Evolutionary conservation across 2,113 vertebrate species (phyloP).

Genomic region (Hiodon alosoides): DNA sequence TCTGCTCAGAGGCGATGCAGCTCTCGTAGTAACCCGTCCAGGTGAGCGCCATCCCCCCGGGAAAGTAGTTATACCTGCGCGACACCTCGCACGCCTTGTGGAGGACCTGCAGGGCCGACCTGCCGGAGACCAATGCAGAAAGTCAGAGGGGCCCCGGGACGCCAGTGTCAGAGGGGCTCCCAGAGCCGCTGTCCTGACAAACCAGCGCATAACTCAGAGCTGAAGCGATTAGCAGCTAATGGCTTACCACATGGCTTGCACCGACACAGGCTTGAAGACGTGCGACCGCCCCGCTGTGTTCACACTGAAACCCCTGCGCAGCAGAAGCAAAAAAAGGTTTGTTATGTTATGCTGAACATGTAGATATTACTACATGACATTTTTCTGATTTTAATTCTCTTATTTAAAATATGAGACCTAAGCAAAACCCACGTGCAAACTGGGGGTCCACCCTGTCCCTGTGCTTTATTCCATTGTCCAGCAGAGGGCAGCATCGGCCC

Average conservation of each 20-base stretch:
- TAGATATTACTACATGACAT: not conserved
- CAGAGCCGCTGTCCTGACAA: no score
- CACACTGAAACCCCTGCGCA: constrained; percentile 73
- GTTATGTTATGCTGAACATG: not conserved
- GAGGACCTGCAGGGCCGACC: constrained; percentile 95
- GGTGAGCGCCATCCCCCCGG: constrained; percentile 79
- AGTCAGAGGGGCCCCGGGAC: not conserved
- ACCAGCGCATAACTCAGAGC: no score
- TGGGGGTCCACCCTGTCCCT: no score
- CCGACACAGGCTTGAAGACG: constrained; percentile 96
- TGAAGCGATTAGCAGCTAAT: no score
- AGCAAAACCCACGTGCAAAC: not conserved
- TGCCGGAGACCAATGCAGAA: constrained; percentile 36
- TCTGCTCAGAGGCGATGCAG: constrained; percentile 89
- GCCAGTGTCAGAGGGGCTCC: no score
- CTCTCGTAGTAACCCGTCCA: constrained; percentile 95
- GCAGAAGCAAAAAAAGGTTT: not conserved
- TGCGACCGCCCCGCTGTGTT: constrained; percentile 86
- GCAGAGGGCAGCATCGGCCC: no score
- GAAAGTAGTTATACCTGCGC: constrained; percentile 87
- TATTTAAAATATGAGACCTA: no score
- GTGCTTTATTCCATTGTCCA: no score
- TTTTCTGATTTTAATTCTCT: not conserved
- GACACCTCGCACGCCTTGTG: constrained; percentile 93
- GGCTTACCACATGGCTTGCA: constrained; percentile 97